These are phyloP conservation scores for Melanogrammus aeglefinus DNA, from an alignment of 2,797 vertebrate species.

Conservation along the genomic window DNA sequence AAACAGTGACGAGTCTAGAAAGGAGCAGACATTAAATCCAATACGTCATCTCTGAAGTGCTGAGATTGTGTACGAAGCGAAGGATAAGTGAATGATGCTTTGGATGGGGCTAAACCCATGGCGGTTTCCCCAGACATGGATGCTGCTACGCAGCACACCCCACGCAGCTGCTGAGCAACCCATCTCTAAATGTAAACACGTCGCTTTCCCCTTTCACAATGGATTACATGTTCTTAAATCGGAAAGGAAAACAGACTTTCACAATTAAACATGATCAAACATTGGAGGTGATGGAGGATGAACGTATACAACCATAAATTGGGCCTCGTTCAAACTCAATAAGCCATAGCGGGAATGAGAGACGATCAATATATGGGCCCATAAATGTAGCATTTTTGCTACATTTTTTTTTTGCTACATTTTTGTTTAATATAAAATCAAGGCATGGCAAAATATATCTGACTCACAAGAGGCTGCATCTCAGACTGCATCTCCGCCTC, in stretches of 20 bases:
- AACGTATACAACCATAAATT: neutral
- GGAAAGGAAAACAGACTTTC: no score
- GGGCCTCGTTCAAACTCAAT: neutral
- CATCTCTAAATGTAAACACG: no score
- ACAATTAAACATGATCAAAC: neutral
- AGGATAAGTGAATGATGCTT: neutral
- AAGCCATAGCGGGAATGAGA: neutral
- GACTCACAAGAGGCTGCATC: slow-evolving; percentile 93
- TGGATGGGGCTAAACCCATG: neutral
- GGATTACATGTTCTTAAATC: no score
- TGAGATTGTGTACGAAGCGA: no score
- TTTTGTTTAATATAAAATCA: no score
- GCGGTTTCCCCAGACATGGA: neutral
- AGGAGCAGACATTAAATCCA: neutral
- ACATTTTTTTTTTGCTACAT: no score
- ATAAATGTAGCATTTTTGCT: neutral
- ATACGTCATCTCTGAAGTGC: neutral
- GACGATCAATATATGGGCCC: neutral
- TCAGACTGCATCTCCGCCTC: slow-evolving; percentile 92
- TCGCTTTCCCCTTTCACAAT: no score
- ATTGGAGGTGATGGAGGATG: neutral
- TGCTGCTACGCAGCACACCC: neutral
- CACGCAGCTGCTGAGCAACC: no score
- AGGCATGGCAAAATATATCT: neutral
- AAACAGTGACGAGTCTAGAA: neutral